Percentiles rank a stretch among this genome's conserved stretches.
Evolutionary conservation across 2,797 vertebrate species (phyloP).

Genomic region (Botia kubotai): DNA sequence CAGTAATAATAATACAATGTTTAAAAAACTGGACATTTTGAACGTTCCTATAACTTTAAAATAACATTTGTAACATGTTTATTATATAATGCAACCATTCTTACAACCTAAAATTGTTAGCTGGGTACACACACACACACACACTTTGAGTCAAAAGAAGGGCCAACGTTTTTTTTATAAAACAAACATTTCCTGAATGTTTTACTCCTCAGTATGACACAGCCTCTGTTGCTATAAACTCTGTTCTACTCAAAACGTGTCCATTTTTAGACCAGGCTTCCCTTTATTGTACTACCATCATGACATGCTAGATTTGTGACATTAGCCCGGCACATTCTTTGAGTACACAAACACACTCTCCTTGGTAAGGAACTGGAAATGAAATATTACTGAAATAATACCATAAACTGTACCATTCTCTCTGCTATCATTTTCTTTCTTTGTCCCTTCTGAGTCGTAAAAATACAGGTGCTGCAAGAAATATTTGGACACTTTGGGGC

Average conservation of each 20-base stretch:
- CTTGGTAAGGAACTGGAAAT: slow-evolving; percentile 34
- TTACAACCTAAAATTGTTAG: no score
- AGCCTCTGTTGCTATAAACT: not conserved
- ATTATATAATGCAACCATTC: no score
- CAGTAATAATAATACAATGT: no score
- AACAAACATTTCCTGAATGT: slow-evolving; percentile 4
- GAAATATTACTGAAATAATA: slow-evolving; percentile 31
- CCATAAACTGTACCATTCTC: not conserved
- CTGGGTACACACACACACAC: not conserved
- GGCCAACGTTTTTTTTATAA: not conserved
- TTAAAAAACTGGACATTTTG: no score
- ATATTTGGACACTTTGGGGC: not conserved
- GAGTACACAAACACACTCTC: slow-evolving; percentile 33
- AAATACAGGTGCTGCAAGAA: not conserved
- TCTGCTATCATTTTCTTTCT: not conserved
- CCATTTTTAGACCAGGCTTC: slow-evolving; percentile 35
- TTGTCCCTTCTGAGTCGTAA: not conserved
- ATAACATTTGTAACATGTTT: no score
- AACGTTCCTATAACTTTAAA: no score
- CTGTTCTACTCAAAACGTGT: not conserved
- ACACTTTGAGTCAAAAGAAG: not conserved
- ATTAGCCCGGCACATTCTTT: slow-evolving; percentile 24
- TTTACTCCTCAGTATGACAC: not conserved
- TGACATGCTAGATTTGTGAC: slow-evolving; percentile 34
- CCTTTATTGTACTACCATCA: slow-evolving; percentile 35